Evolutionary conservation across 2,888 invertebrate genomes (phyloP), one percentile per base, ranked within the genome.

Genomic region (Tinea semifulvella): DNA sequence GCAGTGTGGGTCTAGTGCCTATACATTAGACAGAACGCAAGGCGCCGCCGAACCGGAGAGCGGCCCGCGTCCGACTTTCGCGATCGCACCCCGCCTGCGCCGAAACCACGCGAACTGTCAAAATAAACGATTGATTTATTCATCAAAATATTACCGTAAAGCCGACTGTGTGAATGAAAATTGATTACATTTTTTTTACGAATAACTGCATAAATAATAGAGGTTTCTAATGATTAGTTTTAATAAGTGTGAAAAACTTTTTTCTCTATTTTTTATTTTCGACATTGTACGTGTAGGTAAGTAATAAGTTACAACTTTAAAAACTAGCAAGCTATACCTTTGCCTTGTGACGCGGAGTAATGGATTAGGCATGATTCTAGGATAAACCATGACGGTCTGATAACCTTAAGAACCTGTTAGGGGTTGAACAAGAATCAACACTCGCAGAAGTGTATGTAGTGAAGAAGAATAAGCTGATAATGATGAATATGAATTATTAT

Each of bases 41-140:
- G 31, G 16, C 43, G 22, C 43, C 31, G 43, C 31, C 28, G 25
- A 10, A 3, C 18, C 31, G 28, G 5, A 16, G 6, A 11, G 8
- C 20, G 18, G 28, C 28, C 18, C 43, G 28, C 14, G 18, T 31
- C 16, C 26, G 26, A 8, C 10, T n/a, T n/a, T n/a, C 7, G 42
- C 31, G 31, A 11, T 27, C 14, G 11, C 31, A 31, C 11, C 14
- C 18, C 36, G 36, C 36, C 18, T 36, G 17, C 36, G 36, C 36
- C 36, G 36, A n/a, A 18, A 22, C 18, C 18, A 16, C 36, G 36
- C 36, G 36, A 36, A 36, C 36, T 68, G 66, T 71, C 69, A 65
- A 68, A 69, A 67, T 61, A 66, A 63, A 65, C 65, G 71, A 75
- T 73, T 74, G 68, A 73, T 74, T 73, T 61, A 63, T 59, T 36